These are phyloP conservation scores for Gonocerus acuteangulatus DNA, from an alignment of 2,888 invertebrate genomes.

Conservation along the genomic window DNA sequence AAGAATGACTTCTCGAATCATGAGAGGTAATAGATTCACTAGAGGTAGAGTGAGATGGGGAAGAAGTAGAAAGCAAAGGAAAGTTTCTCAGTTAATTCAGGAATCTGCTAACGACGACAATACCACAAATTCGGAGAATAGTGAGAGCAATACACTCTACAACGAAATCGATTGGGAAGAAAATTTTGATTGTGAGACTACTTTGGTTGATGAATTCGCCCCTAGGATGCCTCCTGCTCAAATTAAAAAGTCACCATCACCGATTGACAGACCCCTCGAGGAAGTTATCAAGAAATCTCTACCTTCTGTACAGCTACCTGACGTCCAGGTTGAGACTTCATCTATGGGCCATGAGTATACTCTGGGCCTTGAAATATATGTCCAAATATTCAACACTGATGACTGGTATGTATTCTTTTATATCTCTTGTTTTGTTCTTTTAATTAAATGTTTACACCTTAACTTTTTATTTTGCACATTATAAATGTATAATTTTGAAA, in stretches of 20 bases:
- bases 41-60: constrained; percentile 11
- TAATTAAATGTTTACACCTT: too few species aligned
- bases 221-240: constrained; percentile 14
- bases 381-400: neutral
- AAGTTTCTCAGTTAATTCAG: constrained; percentile 13
- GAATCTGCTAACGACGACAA: constrained; percentile 28
- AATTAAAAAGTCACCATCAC: neutral
- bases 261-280: too few species aligned
- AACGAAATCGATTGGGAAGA: constrained; percentile 34
- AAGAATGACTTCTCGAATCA: neutral
- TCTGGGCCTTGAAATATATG: neutral
- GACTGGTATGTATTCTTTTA: neutral
- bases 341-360: too few species aligned
- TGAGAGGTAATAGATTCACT: constrained; percentile 2
- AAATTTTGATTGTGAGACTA: constrained; percentile 30
- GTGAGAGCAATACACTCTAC: constrained; percentile 29
- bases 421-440: too few species aligned
- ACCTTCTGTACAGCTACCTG: too few species aligned
- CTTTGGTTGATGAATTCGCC: constrained; percentile 33
- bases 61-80: constrained; percentile 5
- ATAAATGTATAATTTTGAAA: too few species aligned
- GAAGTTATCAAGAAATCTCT: too few species aligned
- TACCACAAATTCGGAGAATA: constrained; percentile 32
- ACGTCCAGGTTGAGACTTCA: too few species aligned
- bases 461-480: too few species aligned